phyloP scores from a whole-genome alignment of 2,888 invertebrate species.

The Epinotia ramella region DNA sequence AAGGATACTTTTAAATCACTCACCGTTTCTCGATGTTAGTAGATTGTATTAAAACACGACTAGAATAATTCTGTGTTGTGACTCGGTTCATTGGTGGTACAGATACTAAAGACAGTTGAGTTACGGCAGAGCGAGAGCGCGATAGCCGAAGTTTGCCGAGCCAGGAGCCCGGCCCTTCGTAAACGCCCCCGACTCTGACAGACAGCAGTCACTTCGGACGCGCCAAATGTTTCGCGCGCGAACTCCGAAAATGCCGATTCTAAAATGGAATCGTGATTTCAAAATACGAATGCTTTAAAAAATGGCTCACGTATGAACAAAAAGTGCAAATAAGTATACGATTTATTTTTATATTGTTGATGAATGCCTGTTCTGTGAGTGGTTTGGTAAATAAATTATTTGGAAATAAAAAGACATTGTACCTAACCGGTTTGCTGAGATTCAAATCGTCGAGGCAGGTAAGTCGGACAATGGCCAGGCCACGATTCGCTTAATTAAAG shows the following conservation, averaged over 20 bases:
- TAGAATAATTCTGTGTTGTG: constrained; percentile 57
- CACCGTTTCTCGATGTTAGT: constrained; percentile 57
- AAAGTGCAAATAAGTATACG: constrained; percentile 45
- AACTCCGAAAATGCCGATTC: constrained; percentile 53
- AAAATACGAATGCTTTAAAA: constrained; percentile 55
- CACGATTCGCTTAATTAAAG: constrained; percentile 80
- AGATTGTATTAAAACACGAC: constrained; percentile 53
- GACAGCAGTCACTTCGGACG: constrained; percentile 73
- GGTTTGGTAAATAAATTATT: constrained; percentile 68
- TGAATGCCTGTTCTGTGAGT: constrained; percentile 54
- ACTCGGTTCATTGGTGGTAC: constrained; percentile 70
- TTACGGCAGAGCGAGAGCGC: constrained; percentile 55
- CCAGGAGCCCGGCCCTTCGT: constrained; percentile 63
- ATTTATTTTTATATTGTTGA: constrained; percentile 51
- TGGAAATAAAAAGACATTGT: constrained; percentile 69
- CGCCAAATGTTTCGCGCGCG: constrained; percentile 71
- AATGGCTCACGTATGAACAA: constrained; percentile 49
- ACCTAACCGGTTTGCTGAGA: constrained; percentile 70
- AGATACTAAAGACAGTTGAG: constrained; percentile 36
- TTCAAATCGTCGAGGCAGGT: constrained; percentile 75
- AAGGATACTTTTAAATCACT: constrained; percentile 57
- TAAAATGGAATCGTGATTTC: constrained; percentile 50
- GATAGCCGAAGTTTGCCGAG: constrained; percentile 70
- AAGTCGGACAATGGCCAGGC: constrained; percentile 79
- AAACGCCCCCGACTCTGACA: constrained; percentile 64